Evolutionary conservation across 2,797 vertebrate genomes (phyloP).

Genomic region (Psittacula derbiana): DNA sequence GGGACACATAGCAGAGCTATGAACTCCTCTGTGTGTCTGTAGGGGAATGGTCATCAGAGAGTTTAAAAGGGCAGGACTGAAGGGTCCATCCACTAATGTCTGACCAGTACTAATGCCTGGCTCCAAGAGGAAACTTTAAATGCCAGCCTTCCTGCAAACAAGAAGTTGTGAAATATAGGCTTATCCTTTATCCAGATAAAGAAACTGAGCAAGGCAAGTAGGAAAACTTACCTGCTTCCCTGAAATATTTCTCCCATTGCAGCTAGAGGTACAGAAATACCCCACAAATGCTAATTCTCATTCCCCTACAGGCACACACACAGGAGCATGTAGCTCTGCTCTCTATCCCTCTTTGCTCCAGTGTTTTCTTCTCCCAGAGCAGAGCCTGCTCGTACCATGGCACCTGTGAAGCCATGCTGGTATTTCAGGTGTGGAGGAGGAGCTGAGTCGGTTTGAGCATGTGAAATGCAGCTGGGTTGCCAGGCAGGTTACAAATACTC

Average conservation of each 20-base stretch:
- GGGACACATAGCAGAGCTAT: not conserved
- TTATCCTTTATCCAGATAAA: not conserved
- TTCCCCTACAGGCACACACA: not conserved
- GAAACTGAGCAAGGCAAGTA: not conserved
- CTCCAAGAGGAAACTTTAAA: not conserved
- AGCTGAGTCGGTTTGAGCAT: not conserved
- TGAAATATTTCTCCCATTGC: not conserved
- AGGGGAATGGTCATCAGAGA: not conserved
- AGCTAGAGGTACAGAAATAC: not conserved
- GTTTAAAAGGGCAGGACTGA: not conserved
- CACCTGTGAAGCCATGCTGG: not conserved
- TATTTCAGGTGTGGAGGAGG: not conserved
- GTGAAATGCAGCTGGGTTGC: not conserved
- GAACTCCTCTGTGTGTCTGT: not conserved
- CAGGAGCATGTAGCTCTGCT: not conserved
- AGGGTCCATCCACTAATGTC: not conserved
- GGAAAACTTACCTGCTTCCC: not conserved
- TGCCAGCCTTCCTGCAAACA: not conserved
- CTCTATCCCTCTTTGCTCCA: not conserved
- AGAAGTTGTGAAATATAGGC: not conserved
- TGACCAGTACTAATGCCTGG: not conserved
- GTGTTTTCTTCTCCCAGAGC: not conserved
- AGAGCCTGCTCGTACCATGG: not conserved
- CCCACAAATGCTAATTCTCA: not conserved
- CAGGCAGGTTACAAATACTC: constrained; percentile 51